Conservation (phyloP, 2,888 invertebrate genomes). For the Hololepta plana region DNA sequence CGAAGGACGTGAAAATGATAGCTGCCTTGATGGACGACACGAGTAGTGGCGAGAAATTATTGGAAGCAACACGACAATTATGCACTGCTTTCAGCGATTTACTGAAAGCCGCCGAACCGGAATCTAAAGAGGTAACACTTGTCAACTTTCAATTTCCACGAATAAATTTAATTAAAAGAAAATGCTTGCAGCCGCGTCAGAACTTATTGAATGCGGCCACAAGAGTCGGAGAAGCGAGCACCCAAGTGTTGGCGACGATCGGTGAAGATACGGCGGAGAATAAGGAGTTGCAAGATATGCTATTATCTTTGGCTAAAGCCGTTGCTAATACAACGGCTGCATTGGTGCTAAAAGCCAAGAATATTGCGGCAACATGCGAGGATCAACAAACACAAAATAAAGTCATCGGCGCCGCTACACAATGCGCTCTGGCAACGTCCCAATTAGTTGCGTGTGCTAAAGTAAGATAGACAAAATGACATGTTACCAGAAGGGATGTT, state of each 20-base stretch:
- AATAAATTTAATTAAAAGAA: background rate
- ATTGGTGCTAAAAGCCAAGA: conserved; percentile 88
- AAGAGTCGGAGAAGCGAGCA: conserved; percentile 91
- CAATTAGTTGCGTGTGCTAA: conserved; percentile 96
- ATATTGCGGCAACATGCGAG: conserved; percentile 78
- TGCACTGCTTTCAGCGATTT: conserved; percentile 91
- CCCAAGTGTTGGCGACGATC: conserved; percentile 81
- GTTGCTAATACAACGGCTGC: conserved; percentile 97
- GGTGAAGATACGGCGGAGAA: conserved; percentile 78
- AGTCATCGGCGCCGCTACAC: conserved; percentile 91
- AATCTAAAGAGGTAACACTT: conserved; percentile 49
- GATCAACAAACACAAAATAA: conserved; percentile 67
- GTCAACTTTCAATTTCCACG: background rate
- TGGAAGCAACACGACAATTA: conserved; percentile 82
- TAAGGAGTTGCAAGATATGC: conserved; percentile 71
- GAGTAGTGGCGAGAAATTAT: conserved; percentile 61
- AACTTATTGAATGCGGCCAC: conserved; percentile 63
- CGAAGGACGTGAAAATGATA: conserved; percentile 82
- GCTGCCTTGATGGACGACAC: conserved; percentile 87
- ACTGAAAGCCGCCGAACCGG: conserved; percentile 88
- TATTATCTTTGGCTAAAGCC: conserved; percentile 85
- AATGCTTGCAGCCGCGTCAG: conserved; percentile 6
- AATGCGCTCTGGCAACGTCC: conserved; percentile 92
- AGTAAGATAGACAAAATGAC: conserved; percentile 26
- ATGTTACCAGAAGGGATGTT: conserved; percentile 1